Evolutionary conservation across 2,888 invertebrate genomes (phyloP), one percentile per base, ranked within the genome.

Genomic region (Pollenia labialis): DNA sequence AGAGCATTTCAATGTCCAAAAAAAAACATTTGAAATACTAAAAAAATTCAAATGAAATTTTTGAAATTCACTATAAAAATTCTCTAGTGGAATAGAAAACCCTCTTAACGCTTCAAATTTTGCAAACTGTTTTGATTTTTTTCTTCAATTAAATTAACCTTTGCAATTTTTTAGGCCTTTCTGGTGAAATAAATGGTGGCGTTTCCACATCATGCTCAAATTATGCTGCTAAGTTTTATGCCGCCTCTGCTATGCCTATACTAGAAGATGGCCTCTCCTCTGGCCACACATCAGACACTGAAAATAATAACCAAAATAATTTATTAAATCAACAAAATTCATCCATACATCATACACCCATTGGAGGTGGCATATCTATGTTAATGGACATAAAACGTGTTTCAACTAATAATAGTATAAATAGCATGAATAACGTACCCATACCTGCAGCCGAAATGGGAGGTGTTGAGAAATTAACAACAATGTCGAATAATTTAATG

Each of bases 191-290:
- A 84, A 93, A 93, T 75, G 95, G 95, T 66, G 95, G 95, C 40
- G 91, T 92, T 18, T 95, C 95, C 72, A 95, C 95, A 60, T 95
- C 95, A 86, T 95, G 93, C 83, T 90, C 95, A 60, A 95, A 95
- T 91, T 95, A 95, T 90, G 94, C 95, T 54, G 95, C 95, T 92
- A 87, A 87, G 69, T 87, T 84, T 58, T 95, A 95, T 93, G 96
- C 95, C 93, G 96, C 95, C 71, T 96, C 96, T 68, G 96, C 96
- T 90, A 97, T 99, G 97, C 99, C 99, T 0, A 96, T 98, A 16
- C 95, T 99, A 62, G 98, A 98, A 92, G 99, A 99, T 93, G 98
- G 98, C 0, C 94, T 99, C 81, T 98, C 98, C 2, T 98, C 98
- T 52, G 98, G 98, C 2, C 98, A 98, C 92, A 97, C 96, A 1